Conservation (phyloP, 2,113 vertebrate genomes). For the Chroicocephalus ridibundus region DNA sequence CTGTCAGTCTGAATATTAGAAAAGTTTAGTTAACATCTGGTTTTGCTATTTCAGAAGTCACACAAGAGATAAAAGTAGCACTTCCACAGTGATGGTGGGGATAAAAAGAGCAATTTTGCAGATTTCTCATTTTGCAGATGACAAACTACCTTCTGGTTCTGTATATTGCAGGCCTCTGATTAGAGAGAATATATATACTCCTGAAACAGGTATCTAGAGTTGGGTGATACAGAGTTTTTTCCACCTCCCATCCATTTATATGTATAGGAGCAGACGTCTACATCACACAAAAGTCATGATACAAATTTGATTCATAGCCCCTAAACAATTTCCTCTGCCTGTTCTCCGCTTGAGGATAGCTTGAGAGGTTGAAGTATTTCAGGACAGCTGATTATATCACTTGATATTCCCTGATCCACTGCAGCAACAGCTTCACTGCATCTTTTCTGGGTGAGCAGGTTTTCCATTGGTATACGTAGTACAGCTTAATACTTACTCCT, state of each 20-base stretch:
- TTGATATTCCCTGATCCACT: background rate
- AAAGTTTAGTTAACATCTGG: background rate
- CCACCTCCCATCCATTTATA: background rate
- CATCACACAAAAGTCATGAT: background rate
- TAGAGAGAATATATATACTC: background rate
- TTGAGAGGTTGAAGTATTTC: background rate
- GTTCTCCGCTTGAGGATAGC: background rate
- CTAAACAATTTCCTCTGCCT: background rate
- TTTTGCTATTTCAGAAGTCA: constrained; percentile 4
- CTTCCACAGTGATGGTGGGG: background rate
- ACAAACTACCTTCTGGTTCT: background rate
- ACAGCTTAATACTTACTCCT: background rate
- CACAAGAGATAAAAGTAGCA: background rate
- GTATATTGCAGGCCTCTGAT: background rate
- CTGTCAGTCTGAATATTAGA: background rate
- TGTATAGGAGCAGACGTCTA: background rate
- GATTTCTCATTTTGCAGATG: background rate
- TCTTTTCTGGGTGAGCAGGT: background rate
- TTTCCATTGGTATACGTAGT: background rate
- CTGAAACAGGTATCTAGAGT: background rate
- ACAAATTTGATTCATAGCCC: background rate
- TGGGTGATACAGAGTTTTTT: background rate
- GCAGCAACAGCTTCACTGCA: background rate
- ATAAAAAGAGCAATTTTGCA: background rate
- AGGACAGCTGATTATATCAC: background rate